These are phyloP conservation scores for Cygnus buccinator DNA, from an alignment of 2,113 vertebrate species.

Conservation along the genomic window DNA sequence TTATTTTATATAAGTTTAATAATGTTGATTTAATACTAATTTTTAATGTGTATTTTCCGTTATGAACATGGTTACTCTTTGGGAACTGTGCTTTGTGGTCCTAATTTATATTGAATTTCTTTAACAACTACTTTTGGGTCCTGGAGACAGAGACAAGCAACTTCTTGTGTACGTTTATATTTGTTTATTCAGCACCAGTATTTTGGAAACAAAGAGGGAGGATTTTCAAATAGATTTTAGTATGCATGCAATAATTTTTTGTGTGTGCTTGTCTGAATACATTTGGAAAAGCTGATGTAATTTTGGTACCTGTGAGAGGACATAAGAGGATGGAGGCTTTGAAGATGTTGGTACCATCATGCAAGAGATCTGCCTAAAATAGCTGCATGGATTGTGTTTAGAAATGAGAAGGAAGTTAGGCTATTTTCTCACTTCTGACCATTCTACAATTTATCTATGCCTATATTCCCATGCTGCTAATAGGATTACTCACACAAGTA, in stretches of 20 bases:
- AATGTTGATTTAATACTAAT: neutral
- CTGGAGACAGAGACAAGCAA: neutral
- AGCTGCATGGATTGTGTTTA: neutral
- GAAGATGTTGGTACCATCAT: neutral
- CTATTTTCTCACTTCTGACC: slow-evolving; percentile 3
- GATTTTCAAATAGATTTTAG: neutral
- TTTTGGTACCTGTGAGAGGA: neutral
- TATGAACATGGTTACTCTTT: neutral
- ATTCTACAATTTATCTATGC: neutral
- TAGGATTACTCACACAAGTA: slow-evolving; percentile 34
- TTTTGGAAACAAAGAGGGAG: neutral
- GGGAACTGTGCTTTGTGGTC: neutral
- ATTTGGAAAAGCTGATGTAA: neutral
- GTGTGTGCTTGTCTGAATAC: neutral
- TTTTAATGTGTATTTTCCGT: neutral
- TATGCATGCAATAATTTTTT: neutral
- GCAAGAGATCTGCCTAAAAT: neutral
- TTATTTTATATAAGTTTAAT: neutral
- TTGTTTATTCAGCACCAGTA: neutral
- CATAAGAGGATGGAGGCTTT: neutral
- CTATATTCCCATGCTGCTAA: slow-evolving; percentile 7
- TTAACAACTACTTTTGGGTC: neutral
- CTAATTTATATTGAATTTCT: neutral
- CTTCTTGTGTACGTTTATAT: neutral
- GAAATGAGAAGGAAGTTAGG: neutral